phyloP scores from a whole-genome alignment of 2,888 invertebrate species.

The Erynnis tages region DNA sequence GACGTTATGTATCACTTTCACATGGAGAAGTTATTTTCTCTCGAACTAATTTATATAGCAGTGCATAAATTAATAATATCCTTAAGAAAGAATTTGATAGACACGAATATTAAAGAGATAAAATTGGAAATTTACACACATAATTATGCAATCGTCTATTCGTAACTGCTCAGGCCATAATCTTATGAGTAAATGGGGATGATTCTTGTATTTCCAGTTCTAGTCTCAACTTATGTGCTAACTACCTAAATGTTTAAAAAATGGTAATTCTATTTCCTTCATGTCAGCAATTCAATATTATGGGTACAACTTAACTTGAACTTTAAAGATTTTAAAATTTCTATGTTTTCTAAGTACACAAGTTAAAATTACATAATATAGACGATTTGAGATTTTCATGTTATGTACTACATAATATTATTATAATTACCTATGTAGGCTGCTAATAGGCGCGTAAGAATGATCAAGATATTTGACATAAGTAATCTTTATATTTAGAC shows the following conservation, averaged over 20 bases:
- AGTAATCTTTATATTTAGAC: too few species aligned
- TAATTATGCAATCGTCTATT: slow-evolving; percentile 6
- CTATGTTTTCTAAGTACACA: too few species aligned
- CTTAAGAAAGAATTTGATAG: slow-evolving; percentile 4
- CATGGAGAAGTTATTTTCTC: slow-evolving; percentile 4
- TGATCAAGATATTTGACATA: too few species aligned
- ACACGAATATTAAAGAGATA: slow-evolving; percentile 19
- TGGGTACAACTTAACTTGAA: too few species aligned
- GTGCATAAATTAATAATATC: slow-evolving; percentile 20
- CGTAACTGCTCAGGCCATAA: slow-evolving; percentile 2
- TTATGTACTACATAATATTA: too few species aligned
- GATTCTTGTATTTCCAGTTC: slow-evolving; percentile 21
- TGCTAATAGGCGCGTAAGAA: too few species aligned
- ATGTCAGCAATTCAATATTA: not conserved
- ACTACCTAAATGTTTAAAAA: slow-evolving; percentile 1
- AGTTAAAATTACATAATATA: too few species aligned
- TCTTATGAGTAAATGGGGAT: slow-evolving; percentile 20
- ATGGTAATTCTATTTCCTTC: slow-evolving; percentile 2
- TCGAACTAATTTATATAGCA: slow-evolving; percentile 16
- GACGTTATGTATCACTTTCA: slow-evolving; percentile 11
- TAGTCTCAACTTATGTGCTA: slow-evolving; percentile 4
- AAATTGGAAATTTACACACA: slow-evolving; percentile 14
- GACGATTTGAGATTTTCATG: too few species aligned
- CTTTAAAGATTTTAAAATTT: too few species aligned
- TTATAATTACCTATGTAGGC: too few species aligned